Evolutionary conservation across 2,888 invertebrate genomes (phyloP), one percentile per base, ranked within the genome.

Genomic region (Folsomia manolachei): DNA sequence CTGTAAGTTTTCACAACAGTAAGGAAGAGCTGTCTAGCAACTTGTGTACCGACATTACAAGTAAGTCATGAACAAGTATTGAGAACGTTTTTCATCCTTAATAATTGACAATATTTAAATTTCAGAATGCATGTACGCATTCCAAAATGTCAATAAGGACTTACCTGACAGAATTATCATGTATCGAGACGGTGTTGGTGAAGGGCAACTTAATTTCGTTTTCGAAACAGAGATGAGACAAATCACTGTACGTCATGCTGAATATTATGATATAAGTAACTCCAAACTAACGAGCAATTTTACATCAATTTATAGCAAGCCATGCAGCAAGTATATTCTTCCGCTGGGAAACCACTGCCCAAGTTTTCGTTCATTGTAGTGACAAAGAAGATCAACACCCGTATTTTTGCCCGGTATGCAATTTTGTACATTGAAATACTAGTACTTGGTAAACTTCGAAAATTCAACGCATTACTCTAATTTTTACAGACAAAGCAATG

Each of bases 101-200:
- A 7, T 9, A 60, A 11, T 21, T n/a, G 9, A 60, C 9, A 60
- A 60, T 60, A 14, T n/a, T 62, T 63, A 60, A 27, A 21, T 75
- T 70, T 75, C 82, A 81, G 85, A 86, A 74, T 87, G 88, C 0
- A 83, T 88, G 11, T 82, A 83, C n/a, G 84, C 84, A 74, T 92
- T 87, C 82, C 84, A 86, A 1, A 84, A 86, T 2, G 65, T 82
- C 0, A 87, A 87, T 76, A 86, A 88, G 26, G 74, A 81, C 0
- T 78, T 85, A 0, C 97, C 97, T 0, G 85, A 87, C 0, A 87
- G 89, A 0, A 91, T 97, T 65, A 82, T 96, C 0, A 88, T 96
- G 52, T 97, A 90, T 84, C 88, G 97, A n/a, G 97, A 97, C 83
- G 97, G 96, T 24, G 96, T 97, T 0, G 95, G 96, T 1, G 96